Base-by-base conservation (phyloP, 2,797 vertebrate genomes). In the Rhinichthys osculus region DNA sequence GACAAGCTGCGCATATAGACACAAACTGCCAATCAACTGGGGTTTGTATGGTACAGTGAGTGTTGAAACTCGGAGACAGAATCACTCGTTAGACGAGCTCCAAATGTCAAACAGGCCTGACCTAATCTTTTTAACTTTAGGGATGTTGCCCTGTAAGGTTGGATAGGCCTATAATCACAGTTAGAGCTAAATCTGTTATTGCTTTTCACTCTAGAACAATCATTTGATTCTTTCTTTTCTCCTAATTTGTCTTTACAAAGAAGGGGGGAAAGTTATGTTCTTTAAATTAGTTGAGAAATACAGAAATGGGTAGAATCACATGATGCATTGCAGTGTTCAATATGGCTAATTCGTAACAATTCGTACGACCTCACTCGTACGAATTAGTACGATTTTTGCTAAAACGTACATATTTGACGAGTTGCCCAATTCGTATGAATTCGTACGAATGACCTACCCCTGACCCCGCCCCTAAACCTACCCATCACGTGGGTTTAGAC, bases 11-110 rank as follows among this genome's bases (percentile, higher is more conserved):
- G 78, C 83, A 50, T 77, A 88, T 79, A 86, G 77, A 86, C 87
- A 86, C 84, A 82, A 87, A 85, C 82, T 89, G 87, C 85, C 89
- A 89, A 89, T 90, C 89, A 89, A 84, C 78, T 57, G 81, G 82
- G 86, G 78, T 87, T 89, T 88, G 86, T 90, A 83, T 88, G 80
- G 42, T 83, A 66, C 73, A 40, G 64, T 59, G 64, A 84, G 81
- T 85, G 84, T 86, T 86, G 78, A 85, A 87, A 84, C 85, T 86
- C 87, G 52, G 57, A 74, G 52, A 79, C 44, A 47, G 44, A 47
- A 47, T 78, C 74, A 33, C 38, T 84, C 40, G 64, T 44, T 70
- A 78, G 74, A 70, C 44, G 16, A 77, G 73, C 50, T 85, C 21
- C 66, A 85, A 64, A 57, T 59, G 40, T 85, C 77, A 70, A 64